phyloP scores from a whole-genome alignment of 2,113 vertebrate genomes.

The Pampusana beccarii region DNA sequence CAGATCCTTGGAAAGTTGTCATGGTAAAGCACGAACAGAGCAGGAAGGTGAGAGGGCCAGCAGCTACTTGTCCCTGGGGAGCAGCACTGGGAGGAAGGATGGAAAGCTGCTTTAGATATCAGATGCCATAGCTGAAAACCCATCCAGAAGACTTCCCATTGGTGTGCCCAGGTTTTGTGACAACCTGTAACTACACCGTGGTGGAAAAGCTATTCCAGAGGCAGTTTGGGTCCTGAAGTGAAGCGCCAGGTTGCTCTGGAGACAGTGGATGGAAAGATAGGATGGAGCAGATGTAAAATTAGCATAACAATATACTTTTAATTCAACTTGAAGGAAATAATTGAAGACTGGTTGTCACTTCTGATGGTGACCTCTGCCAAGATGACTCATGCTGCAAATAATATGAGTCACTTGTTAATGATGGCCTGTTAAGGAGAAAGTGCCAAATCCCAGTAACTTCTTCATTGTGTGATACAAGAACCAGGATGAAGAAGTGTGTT shows the following conservation, averaged over 20 bases:
- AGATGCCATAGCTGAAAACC: background rate
- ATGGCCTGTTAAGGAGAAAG: conserved; percentile 41
- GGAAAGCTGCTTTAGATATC: background rate
- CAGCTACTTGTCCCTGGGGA: background rate
- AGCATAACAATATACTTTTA: conserved; percentile 55
- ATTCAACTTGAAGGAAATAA: conserved; percentile 59
- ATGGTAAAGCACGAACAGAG: background rate
- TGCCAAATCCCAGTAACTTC: background rate
- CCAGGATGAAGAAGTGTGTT: background rate
- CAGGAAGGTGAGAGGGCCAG: background rate
- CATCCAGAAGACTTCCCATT: background rate
- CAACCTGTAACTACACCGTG: fast-evolving
- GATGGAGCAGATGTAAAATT: conserved; percentile 31
- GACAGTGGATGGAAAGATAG: background rate
- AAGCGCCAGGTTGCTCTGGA: conserved; percentile 8
- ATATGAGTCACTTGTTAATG: conserved; percentile 59
- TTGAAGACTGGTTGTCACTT: conserved; percentile 44
- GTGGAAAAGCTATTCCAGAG: background rate
- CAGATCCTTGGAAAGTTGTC: background rate
- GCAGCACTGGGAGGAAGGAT: background rate
- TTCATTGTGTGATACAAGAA: background rate
- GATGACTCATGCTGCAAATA: conserved; percentile 55
- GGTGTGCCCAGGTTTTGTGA: background rate
- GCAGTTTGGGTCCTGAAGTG: background rate
- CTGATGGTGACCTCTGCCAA: conserved; percentile 40